Percentiles rank a stretch among this genome's conserved stretches.
phyloP scores from a whole-genome alignment of 2,113 vertebrate genomes.

The Polypterus senegalus region DNA sequence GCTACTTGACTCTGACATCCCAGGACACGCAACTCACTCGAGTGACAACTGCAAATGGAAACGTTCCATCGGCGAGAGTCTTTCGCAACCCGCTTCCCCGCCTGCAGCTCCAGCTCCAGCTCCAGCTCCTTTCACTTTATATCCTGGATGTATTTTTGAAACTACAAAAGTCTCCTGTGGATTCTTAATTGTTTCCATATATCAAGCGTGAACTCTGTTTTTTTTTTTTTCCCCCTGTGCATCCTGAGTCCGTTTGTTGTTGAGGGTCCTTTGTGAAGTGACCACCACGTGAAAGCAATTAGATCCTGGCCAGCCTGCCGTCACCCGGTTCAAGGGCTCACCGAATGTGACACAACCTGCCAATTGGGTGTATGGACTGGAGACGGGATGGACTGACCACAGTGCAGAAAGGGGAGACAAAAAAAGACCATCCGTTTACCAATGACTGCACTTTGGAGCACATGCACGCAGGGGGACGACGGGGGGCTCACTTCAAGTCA shows the following conservation, averaged over 20 bases:
- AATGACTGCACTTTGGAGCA: no score
- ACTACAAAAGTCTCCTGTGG: constrained; percentile 59
- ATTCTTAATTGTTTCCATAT: constrained; percentile 77
- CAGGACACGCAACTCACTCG: constrained; percentile 65
- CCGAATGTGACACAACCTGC: no score
- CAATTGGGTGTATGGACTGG: no score
- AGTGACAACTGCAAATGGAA: constrained; percentile 58
- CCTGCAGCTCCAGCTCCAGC: constrained; percentile 41
- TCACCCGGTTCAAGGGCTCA: constrained; percentile 51
- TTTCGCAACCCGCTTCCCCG: no score
- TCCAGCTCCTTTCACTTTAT: constrained; percentile 12
- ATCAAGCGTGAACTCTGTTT: constrained; percentile 55
- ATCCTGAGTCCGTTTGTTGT: constrained; percentile 58
- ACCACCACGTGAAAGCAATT: constrained; percentile 96
- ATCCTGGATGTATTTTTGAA: constrained; percentile 59
- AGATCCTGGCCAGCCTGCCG: constrained; percentile 93
- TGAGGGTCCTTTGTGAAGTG: constrained; percentile 80
- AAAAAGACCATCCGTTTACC: no score
- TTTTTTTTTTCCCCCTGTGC: constrained; percentile 36
- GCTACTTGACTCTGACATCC: constrained; percentile 24
- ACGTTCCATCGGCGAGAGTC: constrained; percentile 40
- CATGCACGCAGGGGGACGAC: no score
- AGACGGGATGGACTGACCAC: no score
- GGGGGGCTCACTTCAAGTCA: no score
- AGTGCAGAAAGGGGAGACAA: no score